phyloP scores from a whole-genome alignment of 2,797 vertebrate genomes.

The Rhynchotus rufescens region DNA sequence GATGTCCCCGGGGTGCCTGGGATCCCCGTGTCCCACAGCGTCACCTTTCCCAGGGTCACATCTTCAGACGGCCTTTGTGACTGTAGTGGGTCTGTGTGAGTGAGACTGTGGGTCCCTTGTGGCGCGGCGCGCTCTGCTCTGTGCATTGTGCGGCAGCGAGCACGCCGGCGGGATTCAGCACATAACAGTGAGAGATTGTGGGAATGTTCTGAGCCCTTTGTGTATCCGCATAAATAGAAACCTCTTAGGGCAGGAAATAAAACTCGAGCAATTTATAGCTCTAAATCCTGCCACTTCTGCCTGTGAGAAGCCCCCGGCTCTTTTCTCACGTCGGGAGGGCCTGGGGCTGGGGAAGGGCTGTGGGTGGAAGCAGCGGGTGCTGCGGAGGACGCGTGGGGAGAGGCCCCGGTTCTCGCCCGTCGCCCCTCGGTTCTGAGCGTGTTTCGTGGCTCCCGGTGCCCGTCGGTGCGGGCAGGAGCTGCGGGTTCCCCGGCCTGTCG shows the following conservation, averaged over 20 bases:
- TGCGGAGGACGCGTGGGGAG: conserved; percentile 19
- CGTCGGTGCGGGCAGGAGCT: neutral
- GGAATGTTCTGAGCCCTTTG: conserved; percentile 73
- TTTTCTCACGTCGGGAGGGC: conserved; percentile 56
- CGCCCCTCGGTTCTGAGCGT: neutral
- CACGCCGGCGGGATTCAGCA: conserved; percentile 58
- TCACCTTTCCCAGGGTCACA: conserved; percentile 69
- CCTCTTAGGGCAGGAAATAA: conserved; percentile 75
- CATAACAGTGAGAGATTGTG: conserved; percentile 72
- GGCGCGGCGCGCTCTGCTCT: conserved; percentile 65
- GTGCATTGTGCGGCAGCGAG: conserved; percentile 48
- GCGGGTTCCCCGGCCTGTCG: neutral
- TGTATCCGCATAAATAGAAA: conserved; percentile 71
- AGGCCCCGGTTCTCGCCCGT: neutral
- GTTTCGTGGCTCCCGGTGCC: neutral
- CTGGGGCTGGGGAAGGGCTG: neutral
- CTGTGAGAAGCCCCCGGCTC: conserved; percentile 58
- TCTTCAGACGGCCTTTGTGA: conserved; percentile 65
- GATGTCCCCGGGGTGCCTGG: neutral
- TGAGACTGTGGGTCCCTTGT: conserved; percentile 70
- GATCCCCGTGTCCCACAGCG: conserved; percentile 18
- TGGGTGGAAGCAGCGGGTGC: neutral
- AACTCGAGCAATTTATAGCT: conserved; percentile 67
- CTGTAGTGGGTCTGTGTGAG: conserved; percentile 59
- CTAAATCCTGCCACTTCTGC: conserved; percentile 66